phyloP scores from a whole-genome alignment of 2,113 vertebrate genomes.

The Zosterops lateralis region DNA sequence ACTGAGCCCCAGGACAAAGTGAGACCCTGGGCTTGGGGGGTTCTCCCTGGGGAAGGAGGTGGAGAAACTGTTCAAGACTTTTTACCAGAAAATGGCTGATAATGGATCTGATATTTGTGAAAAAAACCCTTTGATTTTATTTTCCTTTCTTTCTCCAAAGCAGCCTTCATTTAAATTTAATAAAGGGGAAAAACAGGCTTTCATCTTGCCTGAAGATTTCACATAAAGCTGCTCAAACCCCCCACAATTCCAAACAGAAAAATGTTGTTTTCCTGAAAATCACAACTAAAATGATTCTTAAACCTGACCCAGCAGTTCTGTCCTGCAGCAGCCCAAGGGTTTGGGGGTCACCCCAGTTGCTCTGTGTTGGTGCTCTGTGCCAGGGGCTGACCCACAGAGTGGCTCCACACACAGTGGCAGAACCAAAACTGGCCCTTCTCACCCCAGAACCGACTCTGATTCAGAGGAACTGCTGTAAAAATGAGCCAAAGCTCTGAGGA shows the following conservation, averaged over 20 bases:
- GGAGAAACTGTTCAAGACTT: not conserved
- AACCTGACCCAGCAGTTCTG: fast-evolving
- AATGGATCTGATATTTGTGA: not conserved
- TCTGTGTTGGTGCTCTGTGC: not conserved
- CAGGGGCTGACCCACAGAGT: not conserved
- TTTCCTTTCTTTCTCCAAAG: conserved; percentile 11
- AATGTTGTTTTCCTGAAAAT: not conserved
- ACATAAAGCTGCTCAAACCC: not conserved
- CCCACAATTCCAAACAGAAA: not conserved
- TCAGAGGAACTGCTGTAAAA: not conserved
- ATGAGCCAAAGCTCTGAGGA: not conserved
- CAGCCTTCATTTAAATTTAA: conserved; percentile 53
- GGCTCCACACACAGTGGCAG: not conserved
- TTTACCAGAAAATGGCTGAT: not conserved
- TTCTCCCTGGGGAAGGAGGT: not conserved
- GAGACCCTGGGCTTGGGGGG: not conserved
- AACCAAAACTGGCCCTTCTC: fast-evolving
- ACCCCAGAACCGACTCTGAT: not conserved
- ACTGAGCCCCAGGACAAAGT: not conserved
- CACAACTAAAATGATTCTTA: not conserved
- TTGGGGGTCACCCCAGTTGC: not conserved
- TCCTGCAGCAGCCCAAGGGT: not conserved
- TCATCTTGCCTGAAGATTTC: not conserved
- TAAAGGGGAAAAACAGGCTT: conserved; percentile 7
- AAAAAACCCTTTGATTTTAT: not conserved